Conservation (phyloP, 2,797 vertebrate genomes). For the Macroramphosus scolopax region DNA sequence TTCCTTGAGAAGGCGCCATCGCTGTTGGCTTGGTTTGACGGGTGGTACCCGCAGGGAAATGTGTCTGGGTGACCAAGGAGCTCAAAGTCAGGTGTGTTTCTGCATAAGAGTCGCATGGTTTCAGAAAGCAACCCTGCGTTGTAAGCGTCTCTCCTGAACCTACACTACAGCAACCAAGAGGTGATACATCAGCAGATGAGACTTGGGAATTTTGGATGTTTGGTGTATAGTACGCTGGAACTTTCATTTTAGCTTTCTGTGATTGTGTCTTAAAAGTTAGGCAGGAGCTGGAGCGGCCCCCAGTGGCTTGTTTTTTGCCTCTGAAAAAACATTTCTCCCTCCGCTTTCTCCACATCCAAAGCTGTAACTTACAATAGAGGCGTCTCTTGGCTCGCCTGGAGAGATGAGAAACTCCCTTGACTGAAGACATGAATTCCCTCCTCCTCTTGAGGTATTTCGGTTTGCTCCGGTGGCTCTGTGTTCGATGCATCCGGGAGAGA, state of each 20-base stretch:
- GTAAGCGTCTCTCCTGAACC: slow-evolving; percentile 1
- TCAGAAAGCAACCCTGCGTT: slow-evolving; percentile 2
- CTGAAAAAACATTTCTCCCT: slow-evolving; percentile 34
- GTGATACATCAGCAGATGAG: neutral
- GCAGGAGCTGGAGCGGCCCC: neutral
- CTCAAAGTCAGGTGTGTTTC: neutral
- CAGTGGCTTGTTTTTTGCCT: slow-evolving; percentile 11
- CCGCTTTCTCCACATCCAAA: slow-evolving; percentile 68
- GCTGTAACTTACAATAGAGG: slow-evolving; percentile 50
- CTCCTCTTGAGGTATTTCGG: slow-evolving; percentile 20
- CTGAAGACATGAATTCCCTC: slow-evolving; percentile 22
- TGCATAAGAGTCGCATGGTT: neutral
- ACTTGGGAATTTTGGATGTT: neutral
- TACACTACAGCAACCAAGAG: slow-evolving; percentile 5
- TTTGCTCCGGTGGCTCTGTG: slow-evolving; percentile 22
- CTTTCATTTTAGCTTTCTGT: slow-evolving; percentile 3
- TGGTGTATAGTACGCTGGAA: neutral
- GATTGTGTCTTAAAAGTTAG: slow-evolving; percentile 14
- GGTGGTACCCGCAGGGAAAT: neutral
- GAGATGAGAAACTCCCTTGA: slow-evolving; percentile 45
- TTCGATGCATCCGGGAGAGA: slow-evolving; percentile 36
- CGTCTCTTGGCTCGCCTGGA: slow-evolving; percentile 51
- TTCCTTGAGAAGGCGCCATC: neutral
- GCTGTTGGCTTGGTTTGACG: neutral
- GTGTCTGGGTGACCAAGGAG: slow-evolving; percentile 5